Base-by-base conservation (phyloP, 1,140 invertebrate species). In the Macrotrachela quadricornifera region DNA sequence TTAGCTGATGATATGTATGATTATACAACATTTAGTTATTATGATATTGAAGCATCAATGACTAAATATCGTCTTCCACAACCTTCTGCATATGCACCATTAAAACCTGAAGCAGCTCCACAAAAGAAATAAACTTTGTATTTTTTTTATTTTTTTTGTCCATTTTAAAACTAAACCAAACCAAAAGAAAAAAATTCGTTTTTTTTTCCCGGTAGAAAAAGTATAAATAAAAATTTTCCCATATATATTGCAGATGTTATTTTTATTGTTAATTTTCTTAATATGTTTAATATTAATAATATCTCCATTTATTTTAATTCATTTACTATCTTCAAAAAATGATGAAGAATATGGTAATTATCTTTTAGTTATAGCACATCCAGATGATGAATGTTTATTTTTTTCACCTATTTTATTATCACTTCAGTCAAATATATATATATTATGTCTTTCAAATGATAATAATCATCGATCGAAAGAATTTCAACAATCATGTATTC, bases 301-400 rank as follows among this genome's bases (percentile, higher is more conserved):
- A 4, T 4, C 21, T 30, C 21, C 21, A 30, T 30, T 30, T 30
- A 30, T 30, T 30, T 8, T 30, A 4, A 30, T 30, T 30, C 21
- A 8, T 30, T 30, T 30, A 30, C 2, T 30, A 30, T 30, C 21
- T 30, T 8, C 8, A 4, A 2, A 2, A 30, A 30, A 30, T 30
- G 21, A 30, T 30, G 3, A 30, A 30, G 3, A 30, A 30, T 30
- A 30, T 30, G 21, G 21, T 30, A 60, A 61, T 56, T 75, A 87
- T 40, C 66, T 94, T 15, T 64, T 95, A 39, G 77, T 92, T 0
- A 83, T 77, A 13, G 86, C 88, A 18, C 91, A 96, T 75, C 91
- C 91, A 10, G 90, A 94, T 69, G 71, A 72, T 56, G 90, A 96
- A 67, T 85, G 83, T 57, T 95, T 95, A 90, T 96, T 96, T 68